phyloP scores from a whole-genome alignment of 2,888 invertebrate genomes.

The Laspeyria flexula region DNA sequence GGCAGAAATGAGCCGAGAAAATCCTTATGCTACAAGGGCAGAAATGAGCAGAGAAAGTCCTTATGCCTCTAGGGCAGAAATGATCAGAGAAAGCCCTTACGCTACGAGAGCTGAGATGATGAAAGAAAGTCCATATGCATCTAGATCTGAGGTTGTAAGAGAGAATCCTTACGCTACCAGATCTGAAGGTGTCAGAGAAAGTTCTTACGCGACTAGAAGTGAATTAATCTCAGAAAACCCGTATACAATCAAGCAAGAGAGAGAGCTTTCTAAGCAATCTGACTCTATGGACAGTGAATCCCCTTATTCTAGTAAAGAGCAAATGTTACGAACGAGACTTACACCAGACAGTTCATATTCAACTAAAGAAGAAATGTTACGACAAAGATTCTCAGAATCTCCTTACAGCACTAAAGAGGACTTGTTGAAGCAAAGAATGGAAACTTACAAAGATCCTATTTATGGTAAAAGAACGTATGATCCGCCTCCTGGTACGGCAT shows the following conservation, averaged over 20 bases:
- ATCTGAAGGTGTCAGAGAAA: no score
- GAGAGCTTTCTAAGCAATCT: conserved; percentile 64
- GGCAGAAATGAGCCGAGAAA: conserved; percentile 55
- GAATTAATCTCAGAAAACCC: conserved; percentile 58
- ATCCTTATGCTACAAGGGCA: conserved; percentile 36
- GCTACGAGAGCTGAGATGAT: conserved; percentile 51
- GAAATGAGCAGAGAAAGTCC: conserved; percentile 40
- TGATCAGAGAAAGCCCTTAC: conserved; percentile 33
- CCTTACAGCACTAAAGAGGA: conserved; percentile 83
- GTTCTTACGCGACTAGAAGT: conserved; percentile 54
- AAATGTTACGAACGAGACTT: conserved; percentile 73
- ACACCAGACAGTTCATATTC: conserved; percentile 75
- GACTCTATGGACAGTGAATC: conserved; percentile 74
- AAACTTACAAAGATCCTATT: conserved; percentile 70
- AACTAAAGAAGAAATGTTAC: conserved; percentile 83
- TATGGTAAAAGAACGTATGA: conserved; percentile 80
- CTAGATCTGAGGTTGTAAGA: no score
- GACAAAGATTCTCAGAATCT: conserved; percentile 81
- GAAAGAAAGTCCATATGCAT: conserved; percentile 53
- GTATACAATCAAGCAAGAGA: conserved; percentile 63
- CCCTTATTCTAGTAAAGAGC: conserved; percentile 80
- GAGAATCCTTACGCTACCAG: no score
- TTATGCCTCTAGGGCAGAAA: conserved; percentile 38
- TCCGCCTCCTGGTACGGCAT: conserved; percentile 74
- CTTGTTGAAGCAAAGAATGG: conserved; percentile 77